Percentiles rank a stretch among this genome's conserved stretches.
These are phyloP conservation scores for Zonitis immaculata DNA, from an alignment of 2,888 invertebrate genomes.

Conservation along the genomic window DNA sequence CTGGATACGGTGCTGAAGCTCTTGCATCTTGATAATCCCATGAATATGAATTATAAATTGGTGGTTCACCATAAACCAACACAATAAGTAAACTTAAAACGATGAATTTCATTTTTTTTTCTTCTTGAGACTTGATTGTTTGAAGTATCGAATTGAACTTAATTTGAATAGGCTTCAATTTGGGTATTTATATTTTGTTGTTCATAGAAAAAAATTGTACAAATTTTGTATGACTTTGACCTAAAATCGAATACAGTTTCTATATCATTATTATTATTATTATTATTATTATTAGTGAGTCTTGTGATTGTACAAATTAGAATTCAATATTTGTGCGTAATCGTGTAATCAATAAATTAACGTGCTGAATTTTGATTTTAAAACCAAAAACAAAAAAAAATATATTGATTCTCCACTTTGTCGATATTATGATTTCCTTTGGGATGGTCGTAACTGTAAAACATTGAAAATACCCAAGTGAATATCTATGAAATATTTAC, in stretches of 20 bases:
- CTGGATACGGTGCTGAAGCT: constrained; percentile 11
- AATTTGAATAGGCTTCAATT: background rate
- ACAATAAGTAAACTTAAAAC: constrained; percentile 1
- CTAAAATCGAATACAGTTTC: background rate
- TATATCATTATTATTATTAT: too few relatives aligned
- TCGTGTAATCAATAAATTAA: background rate
- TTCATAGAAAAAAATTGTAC: background rate
- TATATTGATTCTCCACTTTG: background rate
- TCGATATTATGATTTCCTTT: background rate
- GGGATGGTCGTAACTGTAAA: background rate
- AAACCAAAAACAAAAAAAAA: background rate
- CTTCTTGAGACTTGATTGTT: too few relatives aligned
- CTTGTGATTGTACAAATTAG: background rate
- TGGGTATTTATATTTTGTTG: background rate
- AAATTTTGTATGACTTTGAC: background rate
- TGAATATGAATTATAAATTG: constrained; percentile 3
- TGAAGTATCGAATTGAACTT: too few relatives aligned
- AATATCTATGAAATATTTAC: background rate
- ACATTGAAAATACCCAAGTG: background rate
- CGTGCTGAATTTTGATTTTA: background rate
- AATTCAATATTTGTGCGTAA: background rate
- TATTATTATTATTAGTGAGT: too few relatives aligned
- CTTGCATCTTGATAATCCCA: background rate
- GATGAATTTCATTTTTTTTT: constrained; percentile 4
- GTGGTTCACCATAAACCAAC: constrained; percentile 6